Evolutionary conservation across 2,888 invertebrate species (phyloP).

Genomic region (Panopea generosa): DNA sequence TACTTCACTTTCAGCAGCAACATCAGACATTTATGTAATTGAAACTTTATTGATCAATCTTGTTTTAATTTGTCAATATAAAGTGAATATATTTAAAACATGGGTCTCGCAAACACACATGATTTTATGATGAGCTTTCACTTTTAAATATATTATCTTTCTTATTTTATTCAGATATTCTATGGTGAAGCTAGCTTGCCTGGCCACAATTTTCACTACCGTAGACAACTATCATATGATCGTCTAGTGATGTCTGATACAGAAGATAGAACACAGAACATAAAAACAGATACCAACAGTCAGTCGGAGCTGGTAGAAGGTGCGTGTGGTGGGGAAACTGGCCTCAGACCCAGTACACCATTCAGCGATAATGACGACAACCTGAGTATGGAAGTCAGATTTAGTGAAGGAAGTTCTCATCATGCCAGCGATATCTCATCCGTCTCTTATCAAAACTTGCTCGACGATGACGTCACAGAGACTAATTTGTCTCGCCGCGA

Average conservation of each 20-base stretch:
- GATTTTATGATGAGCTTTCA: too few relatives aligned
- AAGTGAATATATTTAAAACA: too few relatives aligned
- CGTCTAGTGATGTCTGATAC: slow-evolving; percentile 64
- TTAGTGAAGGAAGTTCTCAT: slow-evolving; percentile 82
- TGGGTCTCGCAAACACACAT: too few relatives aligned
- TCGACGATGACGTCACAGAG: slow-evolving; percentile 75
- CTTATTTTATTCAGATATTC: slow-evolving; percentile 25
- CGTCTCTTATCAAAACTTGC: slow-evolving; percentile 81
- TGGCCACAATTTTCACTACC: slow-evolving; percentile 10
- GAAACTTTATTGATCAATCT: too few relatives aligned
- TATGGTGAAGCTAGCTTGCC: slow-evolving; percentile 15
- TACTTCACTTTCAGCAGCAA: too few relatives aligned
- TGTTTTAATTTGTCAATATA: too few relatives aligned
- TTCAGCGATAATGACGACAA: slow-evolving; percentile 79
- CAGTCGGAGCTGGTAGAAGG: slow-evolving; percentile 62
- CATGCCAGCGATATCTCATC: slow-evolving; percentile 84
- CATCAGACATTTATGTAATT: too few relatives aligned
- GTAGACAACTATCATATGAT: slow-evolving; percentile 17
- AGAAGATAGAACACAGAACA: slow-evolving; percentile 50
- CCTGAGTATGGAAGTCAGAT: slow-evolving; percentile 83
- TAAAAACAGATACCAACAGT: slow-evolving; percentile 49
- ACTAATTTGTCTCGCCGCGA: slow-evolving; percentile 73
- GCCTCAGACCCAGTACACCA: slow-evolving; percentile 61
- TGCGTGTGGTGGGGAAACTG: slow-evolving; percentile 66
- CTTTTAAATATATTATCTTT: too few relatives aligned